Evolutionary conservation across 2,113 vertebrate species (phyloP).

Genomic region (Rhinopomastus cyanomelas): DNA sequence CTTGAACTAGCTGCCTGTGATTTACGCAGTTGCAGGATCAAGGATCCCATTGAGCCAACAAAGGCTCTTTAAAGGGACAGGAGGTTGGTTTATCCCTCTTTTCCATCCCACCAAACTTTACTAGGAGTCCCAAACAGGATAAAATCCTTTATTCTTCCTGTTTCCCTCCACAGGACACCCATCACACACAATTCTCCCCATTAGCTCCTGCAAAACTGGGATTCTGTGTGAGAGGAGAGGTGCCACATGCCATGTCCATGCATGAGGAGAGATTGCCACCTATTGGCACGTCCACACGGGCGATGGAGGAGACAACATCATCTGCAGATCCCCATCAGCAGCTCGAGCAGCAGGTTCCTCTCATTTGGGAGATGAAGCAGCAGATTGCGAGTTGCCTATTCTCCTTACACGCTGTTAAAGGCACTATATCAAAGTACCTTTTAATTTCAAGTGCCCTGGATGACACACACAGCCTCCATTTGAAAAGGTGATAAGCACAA

Average conservation of each 20-base stretch:
- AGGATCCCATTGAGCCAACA: conserved; percentile 46
- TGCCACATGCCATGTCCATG: not conserved
- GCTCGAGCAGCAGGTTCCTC: not conserved
- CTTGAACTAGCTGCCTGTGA: conserved; percentile 75
- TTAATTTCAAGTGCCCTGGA: conserved; percentile 35
- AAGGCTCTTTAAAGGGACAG: conserved; percentile 65
- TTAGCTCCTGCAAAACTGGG: rapidly evolving
- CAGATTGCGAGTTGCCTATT: not conserved
- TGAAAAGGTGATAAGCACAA: conserved; percentile 31
- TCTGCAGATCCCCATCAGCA: not conserved
- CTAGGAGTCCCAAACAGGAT: not conserved
- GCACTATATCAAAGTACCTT: conserved; percentile 13
- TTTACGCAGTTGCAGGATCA: conserved; percentile 74
- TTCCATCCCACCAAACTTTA: not conserved
- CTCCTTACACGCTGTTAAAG: not conserved
- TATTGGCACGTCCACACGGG: not conserved
- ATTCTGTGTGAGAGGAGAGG: rapidly evolving
- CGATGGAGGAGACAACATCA: not conserved
- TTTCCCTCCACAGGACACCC: rapidly evolving
- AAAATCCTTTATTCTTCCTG: not conserved
- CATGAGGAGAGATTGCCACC: conserved; percentile 17
- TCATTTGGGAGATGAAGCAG: not conserved
- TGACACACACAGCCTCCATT: not conserved
- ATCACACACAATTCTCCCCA: rapidly evolving
- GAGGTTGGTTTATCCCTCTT: not conserved